Base-by-base conservation (phyloP, 2,797 vertebrate genomes). In the Tinamus major region DNA sequence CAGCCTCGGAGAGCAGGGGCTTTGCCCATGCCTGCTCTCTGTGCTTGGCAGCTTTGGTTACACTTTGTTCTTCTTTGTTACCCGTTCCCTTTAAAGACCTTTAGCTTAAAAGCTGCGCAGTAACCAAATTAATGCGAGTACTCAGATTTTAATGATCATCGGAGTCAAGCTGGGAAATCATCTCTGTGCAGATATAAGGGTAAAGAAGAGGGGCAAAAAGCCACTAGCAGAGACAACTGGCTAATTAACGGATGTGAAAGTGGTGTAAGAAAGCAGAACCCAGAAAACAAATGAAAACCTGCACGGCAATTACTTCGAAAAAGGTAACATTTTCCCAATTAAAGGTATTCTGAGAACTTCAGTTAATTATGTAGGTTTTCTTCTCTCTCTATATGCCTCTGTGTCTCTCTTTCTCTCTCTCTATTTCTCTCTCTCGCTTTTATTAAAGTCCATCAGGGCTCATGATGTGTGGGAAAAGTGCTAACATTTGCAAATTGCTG, bases 401-500 rank as follows among this genome's bases (percentile, higher is more conserved):
- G 53, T 53, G 33, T 64, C 29, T 83, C 42, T 10, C 46, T 26
- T 3, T 62, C 63, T n/a, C 56, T 31, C 7, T 12, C 15, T 58
- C 42, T 68, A 12, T 90, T 59, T 68, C 78, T 78, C 51, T 35
- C 87, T 85, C 85, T 93, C 91, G 89, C 89, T 93, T 97, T 96
- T 96, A 96, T 96, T 97, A 97, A 96, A 96, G 95, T 96, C 96
- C 94, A 92, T 97, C 97, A 96, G 93, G 95, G 93, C 92, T 96
- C 92, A 58, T 96, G 96, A 97, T 96, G 87, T 95, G 96, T 96
- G 95, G 89, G 96, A 94, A 97, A 97, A 97, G 92, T 97, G 97
- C 97, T 97, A 97, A 97, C 97, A 97, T 97, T 97, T 97, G 97
- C 97, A 97, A 97, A 97, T 97, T 95, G 96, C 95, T 93, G 93